These are phyloP conservation scores for Polymixis lichenea DNA, from an alignment of 2,888 invertebrate species.

Conservation along the genomic window DNA sequence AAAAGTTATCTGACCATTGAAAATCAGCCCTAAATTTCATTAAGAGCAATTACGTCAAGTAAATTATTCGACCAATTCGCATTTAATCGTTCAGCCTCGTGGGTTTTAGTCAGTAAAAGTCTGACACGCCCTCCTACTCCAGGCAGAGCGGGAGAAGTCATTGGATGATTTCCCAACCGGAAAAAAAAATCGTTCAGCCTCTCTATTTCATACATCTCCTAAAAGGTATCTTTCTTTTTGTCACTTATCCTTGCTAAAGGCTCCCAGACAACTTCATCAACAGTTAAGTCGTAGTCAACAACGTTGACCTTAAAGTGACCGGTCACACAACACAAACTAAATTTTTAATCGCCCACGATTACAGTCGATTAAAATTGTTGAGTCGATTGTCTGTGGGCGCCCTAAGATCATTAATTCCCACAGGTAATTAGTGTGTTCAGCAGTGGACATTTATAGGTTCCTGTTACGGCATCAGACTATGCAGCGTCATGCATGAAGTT, in stretches of 20 bases:
- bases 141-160: too few relatives aligned
- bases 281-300: not conserved
- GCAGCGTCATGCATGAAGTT: conserved; percentile 12
- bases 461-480: not conserved
- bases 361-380: not conserved
- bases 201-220: not conserved
- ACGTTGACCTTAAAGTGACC: not conserved
- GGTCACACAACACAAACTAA: not conserved
- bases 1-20: too few relatives aligned
- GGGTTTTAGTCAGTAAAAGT: too few relatives aligned
- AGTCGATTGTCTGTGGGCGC: not conserved
- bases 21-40: not conserved
- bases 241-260: not conserved
- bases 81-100: too few relatives aligned
- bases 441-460: not conserved
- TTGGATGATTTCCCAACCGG: too few relatives aligned
- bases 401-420: conserved; percentile 3
- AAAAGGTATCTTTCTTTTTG: not conserved
- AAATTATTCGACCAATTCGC: too few relatives aligned
- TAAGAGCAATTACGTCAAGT: not conserved
- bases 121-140: too few relatives aligned
- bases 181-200: too few relatives aligned
- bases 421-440: conserved; percentile 14
- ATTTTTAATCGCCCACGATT: not conserved
- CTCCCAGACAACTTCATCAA: not conserved